Conservation (phyloP, 2,888 invertebrate genomes). For the Neoascia interrupta region DNA sequence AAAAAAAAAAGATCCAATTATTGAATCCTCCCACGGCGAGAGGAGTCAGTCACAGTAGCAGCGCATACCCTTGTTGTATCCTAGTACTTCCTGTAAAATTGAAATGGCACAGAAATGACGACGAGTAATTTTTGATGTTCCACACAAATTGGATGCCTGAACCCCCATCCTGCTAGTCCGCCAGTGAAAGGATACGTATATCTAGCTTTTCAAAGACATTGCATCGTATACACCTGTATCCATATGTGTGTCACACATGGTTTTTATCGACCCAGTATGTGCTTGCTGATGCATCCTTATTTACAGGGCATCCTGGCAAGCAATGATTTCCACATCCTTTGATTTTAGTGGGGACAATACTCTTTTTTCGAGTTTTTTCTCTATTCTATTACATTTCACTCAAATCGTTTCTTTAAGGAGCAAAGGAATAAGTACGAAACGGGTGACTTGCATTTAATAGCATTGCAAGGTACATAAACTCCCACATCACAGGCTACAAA, state of each 20-base stretch:
- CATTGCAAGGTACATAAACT: conserved; percentile 20
- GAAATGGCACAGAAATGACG: conserved; percentile 26
- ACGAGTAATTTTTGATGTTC: conserved; percentile 47
- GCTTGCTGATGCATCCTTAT: conserved; percentile 22
- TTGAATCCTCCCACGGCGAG: conserved; percentile 26
- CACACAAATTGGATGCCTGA: conserved; percentile 40
- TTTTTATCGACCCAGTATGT: conserved; percentile 21
- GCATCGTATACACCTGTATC: not conserved
- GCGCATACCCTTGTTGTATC: not conserved
- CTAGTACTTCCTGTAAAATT: conserved; percentile 24
- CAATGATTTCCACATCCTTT: conserved; percentile 37
- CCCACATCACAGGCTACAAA: conserved; percentile 53
- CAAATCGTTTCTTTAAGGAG: conserved; percentile 1
- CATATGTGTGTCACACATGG: conserved; percentile 5
- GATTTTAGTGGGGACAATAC: conserved; percentile 29
- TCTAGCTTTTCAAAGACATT: conserved; percentile 14
- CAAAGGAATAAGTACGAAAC: not conserved
- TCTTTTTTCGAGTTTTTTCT: not conserved
- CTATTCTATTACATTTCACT: conserved; percentile 12
- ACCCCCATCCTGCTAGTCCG: no score
- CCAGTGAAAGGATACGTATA: not conserved
- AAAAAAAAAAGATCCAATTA: conserved; percentile 50
- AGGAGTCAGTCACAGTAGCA: not conserved
- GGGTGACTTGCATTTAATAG: conserved; percentile 60
- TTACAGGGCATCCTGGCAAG: conserved; percentile 20